Evolutionary conservation across 2,797 vertebrate genomes (phyloP), one percentile per base, ranked within the genome.

Genomic region (Microtus obscurus): DNA sequence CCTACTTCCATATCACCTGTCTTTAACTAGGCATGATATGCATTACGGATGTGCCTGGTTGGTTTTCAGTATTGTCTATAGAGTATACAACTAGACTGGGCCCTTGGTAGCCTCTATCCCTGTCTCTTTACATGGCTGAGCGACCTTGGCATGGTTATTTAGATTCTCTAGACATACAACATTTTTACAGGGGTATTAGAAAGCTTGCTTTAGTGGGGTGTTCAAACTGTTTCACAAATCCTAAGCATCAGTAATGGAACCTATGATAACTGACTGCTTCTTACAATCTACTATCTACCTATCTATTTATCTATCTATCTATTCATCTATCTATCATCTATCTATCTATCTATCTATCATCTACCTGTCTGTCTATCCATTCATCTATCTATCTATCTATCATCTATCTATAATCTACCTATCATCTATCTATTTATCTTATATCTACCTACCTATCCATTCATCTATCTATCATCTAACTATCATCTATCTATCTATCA

Each of bases 41-140:
- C 13, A 45, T 45, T 37, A 67, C 10, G n/a, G 21, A 63, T 9
- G 5, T 21, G 0, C 74, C 61, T 86, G 81, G 56, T 86, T 81
- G 45, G 37, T 40, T 94, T 90, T 93, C 67, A 94, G 14, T 81
- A 86, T 67, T 89, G 6, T 56, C 74, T 79, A 6, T 40, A 76
- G 83, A 8, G 59, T 43, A 6, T 27, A 85, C 51, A 59, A n/a
- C 7, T 61, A 11, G 21, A 19, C 29, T 43, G 63, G 40, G 13
- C 5, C n/a, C 48, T 21, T 48, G n/a, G n/a, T 21, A 56, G n/a
- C 23, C 45, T 29, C 59, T 83, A 25, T 19, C 59, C 90, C 43
- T 90, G 34, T 11, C 31, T 27, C 51, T 73, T n/a, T 90, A 59
- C 81, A 65, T 6, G 43, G 40, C 37, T 40, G 2, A 31, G 87